Conservation (phyloP, 2,797 vertebrate species). For the Bovichtus variegatus region DNA sequence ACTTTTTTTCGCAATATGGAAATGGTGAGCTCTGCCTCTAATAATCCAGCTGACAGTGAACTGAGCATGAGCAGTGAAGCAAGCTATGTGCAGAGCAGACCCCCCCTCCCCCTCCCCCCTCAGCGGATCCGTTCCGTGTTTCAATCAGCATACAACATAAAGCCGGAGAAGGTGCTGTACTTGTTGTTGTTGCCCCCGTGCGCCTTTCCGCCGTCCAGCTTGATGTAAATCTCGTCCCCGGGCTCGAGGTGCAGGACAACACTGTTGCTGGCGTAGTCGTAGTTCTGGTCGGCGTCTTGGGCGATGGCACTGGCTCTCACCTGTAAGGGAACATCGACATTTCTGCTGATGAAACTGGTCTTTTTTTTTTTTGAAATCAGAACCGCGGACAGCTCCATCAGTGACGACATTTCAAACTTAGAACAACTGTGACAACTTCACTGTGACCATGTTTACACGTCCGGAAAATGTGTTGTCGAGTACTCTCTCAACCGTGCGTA, state of each 20-base stretch:
- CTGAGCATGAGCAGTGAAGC: slow-evolving; percentile 82
- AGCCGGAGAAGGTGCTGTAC: slow-evolving; percentile 99
- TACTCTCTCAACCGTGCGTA: slow-evolving; percentile 20
- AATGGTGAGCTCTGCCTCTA: slow-evolving; percentile 75
- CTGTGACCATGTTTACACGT: neutral
- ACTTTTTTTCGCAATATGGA: slow-evolving; percentile 49
- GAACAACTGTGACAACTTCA: neutral
- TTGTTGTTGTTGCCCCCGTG: slow-evolving; percentile 99
- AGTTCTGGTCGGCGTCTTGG: slow-evolving; percentile 98
- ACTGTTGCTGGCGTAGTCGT: slow-evolving; percentile 99
- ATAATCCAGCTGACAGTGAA: slow-evolving; percentile 84
- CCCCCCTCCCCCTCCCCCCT: too few relatives aligned
- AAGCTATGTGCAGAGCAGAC: slow-evolving; percentile 53
- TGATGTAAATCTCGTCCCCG: slow-evolving; percentile 98
- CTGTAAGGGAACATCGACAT: slow-evolving; percentile 71
- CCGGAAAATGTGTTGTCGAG: accelerated
- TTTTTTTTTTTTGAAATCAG: slow-evolving; percentile 31
- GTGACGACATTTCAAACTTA: slow-evolving; percentile 46
- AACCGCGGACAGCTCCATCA: slow-evolving; percentile 44
- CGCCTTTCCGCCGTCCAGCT: slow-evolving; percentile 97
- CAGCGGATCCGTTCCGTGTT: neutral
- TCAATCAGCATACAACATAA: slow-evolving; percentile 99
- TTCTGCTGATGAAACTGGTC: neutral
- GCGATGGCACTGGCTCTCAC: slow-evolving; percentile 98
- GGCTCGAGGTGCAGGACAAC: slow-evolving; percentile 96